A percentile compares a stretch with the other conserved stretches of the same genome.
phyloP scores from a whole-genome alignment of 2,797 vertebrate species.

The Phataginus tetradactyla region DNA sequence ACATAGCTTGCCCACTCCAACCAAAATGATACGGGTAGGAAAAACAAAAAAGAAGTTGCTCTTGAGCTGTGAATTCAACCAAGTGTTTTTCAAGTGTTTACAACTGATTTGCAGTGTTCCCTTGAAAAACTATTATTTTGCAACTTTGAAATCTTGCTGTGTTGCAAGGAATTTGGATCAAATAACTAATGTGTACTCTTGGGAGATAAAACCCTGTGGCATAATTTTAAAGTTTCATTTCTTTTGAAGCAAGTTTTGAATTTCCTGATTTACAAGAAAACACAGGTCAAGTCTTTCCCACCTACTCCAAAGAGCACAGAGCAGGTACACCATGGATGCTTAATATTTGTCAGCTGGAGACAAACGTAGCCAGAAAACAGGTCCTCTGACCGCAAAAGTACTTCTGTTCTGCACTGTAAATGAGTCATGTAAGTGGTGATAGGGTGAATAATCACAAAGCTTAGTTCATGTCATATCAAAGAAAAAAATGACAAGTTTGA shows the following conservation, averaged over 20 bases:
- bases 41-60: not conserved
- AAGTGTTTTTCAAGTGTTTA: constrained; percentile 48
- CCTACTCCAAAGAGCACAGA: not conserved
- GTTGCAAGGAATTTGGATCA: constrained; percentile 40
- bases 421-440: not conserved
- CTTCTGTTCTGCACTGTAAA: not conserved
- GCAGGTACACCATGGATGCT: not conserved
- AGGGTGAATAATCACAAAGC: constrained; percentile 2
- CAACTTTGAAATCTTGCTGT: constrained; percentile 38
- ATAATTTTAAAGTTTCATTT: constrained; percentile 46
- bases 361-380: not conserved
- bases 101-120: constrained; percentile 21
- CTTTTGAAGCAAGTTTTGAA: constrained; percentile 44
- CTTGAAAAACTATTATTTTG: constrained; percentile 66
- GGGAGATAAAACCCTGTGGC: constrained; percentile 40
- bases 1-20: not conserved
- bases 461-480: constrained; percentile 36
- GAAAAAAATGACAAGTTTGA: constrained; percentile 16
- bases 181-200: constrained; percentile 11
- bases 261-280: not conserved
- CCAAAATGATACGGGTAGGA: not conserved
- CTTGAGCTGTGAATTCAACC: not conserved
- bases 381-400: not conserved
- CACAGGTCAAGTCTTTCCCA: not conserved
- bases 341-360: not conserved